Conservation (phyloP, 2,113 vertebrate genomes). For the Lasiurus cinereus region DNA sequence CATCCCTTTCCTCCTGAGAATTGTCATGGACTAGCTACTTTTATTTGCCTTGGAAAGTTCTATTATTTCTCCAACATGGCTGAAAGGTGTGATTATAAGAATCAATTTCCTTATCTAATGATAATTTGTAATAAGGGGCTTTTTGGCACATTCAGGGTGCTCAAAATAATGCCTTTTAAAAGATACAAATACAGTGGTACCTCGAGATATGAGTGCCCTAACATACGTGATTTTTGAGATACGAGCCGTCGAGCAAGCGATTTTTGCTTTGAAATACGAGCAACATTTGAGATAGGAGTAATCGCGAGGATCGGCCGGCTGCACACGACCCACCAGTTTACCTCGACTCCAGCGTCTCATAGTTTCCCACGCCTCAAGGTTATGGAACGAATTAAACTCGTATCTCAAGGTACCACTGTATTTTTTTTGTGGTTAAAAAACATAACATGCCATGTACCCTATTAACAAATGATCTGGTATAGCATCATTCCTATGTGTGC, state of each 20-base stretch:
- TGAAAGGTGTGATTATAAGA: conserved; percentile 67
- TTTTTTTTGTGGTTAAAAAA: conserved; percentile 68
- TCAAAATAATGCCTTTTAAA: conserved; percentile 82
- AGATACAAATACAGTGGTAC: neutral
- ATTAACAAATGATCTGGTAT: neutral
- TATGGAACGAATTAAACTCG: no score
- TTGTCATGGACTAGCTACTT: conserved; percentile 48
- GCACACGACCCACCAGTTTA: no score
- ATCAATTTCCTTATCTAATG: conserved; percentile 66
- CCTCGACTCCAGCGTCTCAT: no score
- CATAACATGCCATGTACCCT: neutral
- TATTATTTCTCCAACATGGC: conserved; percentile 41
- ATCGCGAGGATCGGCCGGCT: no score
- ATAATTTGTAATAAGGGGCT: conserved; percentile 50
- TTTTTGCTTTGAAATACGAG: no score
- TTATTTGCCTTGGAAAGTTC: conserved; percentile 72
- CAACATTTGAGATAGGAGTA: no score
- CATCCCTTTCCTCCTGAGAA: no score
- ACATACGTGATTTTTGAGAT: no score
- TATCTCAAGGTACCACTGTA: no score
- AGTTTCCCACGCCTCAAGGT: no score
- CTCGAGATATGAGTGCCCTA: no score
- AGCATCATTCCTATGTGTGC: neutral
- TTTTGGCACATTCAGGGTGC: conserved; percentile 68
- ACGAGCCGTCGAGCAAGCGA: no score